Evolutionary conservation across 2,113 vertebrate genomes (phyloP), one percentile per base, ranked within the genome.

Genomic region (Bufo bufo): DNA sequence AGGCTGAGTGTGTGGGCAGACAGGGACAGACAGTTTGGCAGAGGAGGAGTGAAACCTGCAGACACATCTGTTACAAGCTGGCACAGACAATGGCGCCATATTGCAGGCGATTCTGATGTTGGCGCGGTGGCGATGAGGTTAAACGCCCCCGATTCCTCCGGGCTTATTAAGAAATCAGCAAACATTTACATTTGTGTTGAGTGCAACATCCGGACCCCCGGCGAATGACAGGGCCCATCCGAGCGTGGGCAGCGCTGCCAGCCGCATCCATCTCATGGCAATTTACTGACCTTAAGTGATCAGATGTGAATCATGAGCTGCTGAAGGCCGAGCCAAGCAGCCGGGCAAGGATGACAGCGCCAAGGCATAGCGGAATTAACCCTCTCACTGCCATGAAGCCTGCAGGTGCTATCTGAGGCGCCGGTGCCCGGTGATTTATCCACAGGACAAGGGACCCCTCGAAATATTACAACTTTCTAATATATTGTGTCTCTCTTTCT

Each of bases 261-360:
- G 72, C 49, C 43, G 12, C 13, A 77, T 10, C 16, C 56, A 58
- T 85, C 84, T 85, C 56, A 49, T 47, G 84, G 16, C 50, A 77
- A 77, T 85, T 75, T 85, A 61, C n/a, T 85, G 71, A 85, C 71
- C 84, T 85, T 61, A 33, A 47, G 20, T 58, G 56, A 77, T 85
- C 84, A 61, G 50, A 77, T 23, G n/a, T 59, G 84, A 85, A 77
- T 85, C 54, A 61, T 61, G 61, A 45, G 59, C 59, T 14, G 47
- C 13, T 23, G 19, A 65, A 52, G 12, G 5, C 54, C 3, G 69
- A 74, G 66, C 83, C 65, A 16, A n/a, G 47, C 47, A 3, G 8
- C 33, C 13, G 77, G 65, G 66, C 6, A 14, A 43, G 1, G 14
- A 8, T 77, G 74, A 19, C 13, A 75, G 43, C 6, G 74, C 17